Base-by-base conservation (phyloP, 2,888 invertebrate species). In the Hermaeophaga mercurialis region DNA sequence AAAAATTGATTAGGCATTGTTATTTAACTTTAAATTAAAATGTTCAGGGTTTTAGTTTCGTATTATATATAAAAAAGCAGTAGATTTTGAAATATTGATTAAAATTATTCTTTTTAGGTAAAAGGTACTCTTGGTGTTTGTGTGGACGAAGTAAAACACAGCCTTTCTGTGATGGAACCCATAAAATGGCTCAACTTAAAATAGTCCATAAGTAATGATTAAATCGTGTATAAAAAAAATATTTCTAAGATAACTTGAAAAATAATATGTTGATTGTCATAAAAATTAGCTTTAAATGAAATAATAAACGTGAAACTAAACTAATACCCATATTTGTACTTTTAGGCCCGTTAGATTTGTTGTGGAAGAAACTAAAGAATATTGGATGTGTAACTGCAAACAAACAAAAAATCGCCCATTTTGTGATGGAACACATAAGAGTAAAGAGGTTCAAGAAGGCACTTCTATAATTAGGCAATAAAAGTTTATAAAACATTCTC, bases 331-430 rank as follows among this genome's bases (percentile, higher is more conserved):
- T n/a, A n/a, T n/a, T n/a, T n/a, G n/a, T 38, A 8, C 2, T 54
- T 26, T 12, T 76, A 88, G 86, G 63, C 98, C 98, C 0, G 80
- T 96, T 3, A 80, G 83, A 57, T 96, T 97, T 73, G 81, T 82
- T 64, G 95, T 97, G 1, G 85, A 87, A 45, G 89, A 95, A 79
- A 88, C 89, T 0, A 93, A 92, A 68, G 91, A 94, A 12, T 96
- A 96, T 75, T 96, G 94, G 91, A 80, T 99, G n/a, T 99, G 99
- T 75, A 94, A 94, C 75, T 99, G 99, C 75, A 99, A 99, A 78
- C 96, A 96, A 73, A 95, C 96, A 0, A 84, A 84, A 44, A 90
- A 92, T 66, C 82, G 94, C 63, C 99, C 99, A 1, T 97, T 96
- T 76, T 99, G 98, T 79, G 99, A 99, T 80, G 97, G 97, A 7